Percentiles rank a stretch among this genome's conserved stretches.
Conservation (phyloP, 2,113 vertebrate genomes). For the Mobula hypostoma region DNA sequence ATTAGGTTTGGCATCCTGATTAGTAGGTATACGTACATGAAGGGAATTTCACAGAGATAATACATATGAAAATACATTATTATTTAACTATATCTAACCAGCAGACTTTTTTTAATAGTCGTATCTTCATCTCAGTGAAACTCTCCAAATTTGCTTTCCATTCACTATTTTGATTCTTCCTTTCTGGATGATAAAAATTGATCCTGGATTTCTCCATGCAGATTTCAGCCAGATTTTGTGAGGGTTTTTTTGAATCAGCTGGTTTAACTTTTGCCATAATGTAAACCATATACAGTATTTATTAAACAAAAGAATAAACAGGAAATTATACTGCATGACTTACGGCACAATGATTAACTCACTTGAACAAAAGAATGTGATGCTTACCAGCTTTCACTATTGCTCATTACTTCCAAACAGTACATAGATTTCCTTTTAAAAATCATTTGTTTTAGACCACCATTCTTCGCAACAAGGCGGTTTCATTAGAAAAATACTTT, state of each 20-base stretch:
- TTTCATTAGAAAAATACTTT: conserved; percentile 5
- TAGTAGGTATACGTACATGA: conserved; percentile 1
- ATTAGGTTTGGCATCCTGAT: conserved; percentile 13
- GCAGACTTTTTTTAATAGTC: neutral
- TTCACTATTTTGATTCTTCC: neutral
- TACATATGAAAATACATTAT: conserved; percentile 8
- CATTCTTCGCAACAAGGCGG: neutral
- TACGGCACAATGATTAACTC: neutral
- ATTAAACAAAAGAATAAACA: conserved; percentile 33
- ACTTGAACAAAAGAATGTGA: neutral
- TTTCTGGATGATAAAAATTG: neutral
- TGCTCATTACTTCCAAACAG: conserved; percentile 5
- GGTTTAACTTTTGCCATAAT: conserved; percentile 25
- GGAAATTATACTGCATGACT: neutral
- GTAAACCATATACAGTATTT: conserved; percentile 17
- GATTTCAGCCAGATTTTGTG: neutral
- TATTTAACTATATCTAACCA: neutral
- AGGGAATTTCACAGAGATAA: neutral
- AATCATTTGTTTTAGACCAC: neutral
- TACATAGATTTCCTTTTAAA: neutral
- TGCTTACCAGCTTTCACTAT: neutral
- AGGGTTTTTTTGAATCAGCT: neutral
- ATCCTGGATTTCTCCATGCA: neutral
- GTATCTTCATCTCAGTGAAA: neutral
- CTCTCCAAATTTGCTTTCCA: neutral